Conservation (phyloP, 2,888 invertebrate species). For the Gibbula magus region DNA sequence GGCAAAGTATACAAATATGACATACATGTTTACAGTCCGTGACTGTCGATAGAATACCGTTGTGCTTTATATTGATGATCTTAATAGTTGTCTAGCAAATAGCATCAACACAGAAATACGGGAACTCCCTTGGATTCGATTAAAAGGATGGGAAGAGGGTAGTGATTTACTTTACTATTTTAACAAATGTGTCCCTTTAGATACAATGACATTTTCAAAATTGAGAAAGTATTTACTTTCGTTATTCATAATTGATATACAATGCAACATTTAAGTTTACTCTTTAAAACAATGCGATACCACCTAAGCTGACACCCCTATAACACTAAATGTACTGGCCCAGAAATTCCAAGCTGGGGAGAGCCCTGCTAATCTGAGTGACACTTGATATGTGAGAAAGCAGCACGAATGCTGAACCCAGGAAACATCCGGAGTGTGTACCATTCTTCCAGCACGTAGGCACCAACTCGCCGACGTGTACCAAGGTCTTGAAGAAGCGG, state of each 20-base stretch:
- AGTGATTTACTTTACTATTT: neutral
- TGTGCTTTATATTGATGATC: neutral
- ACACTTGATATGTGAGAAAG: slow-evolving; percentile 1
- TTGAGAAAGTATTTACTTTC: neutral
- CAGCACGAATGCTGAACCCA: neutral
- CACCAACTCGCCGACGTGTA: neutral
- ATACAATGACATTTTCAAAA: neutral
- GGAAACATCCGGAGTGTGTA: slow-evolving; percentile 10
- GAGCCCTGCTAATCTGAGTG: neutral
- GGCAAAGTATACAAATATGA: no score
- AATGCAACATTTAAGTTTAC: no score
- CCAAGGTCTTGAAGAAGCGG: neutral
- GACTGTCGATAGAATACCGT: no score
- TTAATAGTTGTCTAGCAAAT: neutral
- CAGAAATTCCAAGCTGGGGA: slow-evolving; percentile 14
- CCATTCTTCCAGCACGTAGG: slow-evolving; percentile 2
- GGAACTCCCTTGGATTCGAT: neutral
- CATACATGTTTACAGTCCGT: no score
- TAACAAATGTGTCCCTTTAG: neutral
- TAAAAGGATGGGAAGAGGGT: neutral
- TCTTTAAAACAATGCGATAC: no score
- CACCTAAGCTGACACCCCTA: neutral
- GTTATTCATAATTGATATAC: no score
- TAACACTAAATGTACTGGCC: slow-evolving; percentile 6
- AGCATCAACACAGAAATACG: neutral